Percentiles rank a stretch among this genome's conserved stretches.
Evolutionary conservation across 2,797 vertebrate species (phyloP).

Genomic region (Onychomys torridus): DNA sequence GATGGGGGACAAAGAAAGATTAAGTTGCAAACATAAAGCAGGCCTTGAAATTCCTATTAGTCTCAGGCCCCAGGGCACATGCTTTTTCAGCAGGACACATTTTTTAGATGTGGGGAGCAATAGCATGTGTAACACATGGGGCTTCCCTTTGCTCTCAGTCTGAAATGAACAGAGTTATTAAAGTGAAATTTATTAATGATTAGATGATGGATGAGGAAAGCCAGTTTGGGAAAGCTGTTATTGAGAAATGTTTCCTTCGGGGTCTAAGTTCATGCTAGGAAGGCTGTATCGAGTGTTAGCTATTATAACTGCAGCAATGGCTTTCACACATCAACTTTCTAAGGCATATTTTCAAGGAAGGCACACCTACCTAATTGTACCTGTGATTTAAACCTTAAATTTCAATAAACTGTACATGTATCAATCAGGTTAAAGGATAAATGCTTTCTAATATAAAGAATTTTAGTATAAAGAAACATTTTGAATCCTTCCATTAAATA

Average conservation of each 20-base stretch:
- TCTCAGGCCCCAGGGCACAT: slow-evolving; percentile 84
- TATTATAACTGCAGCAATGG: not conserved
- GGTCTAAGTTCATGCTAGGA: slow-evolving; percentile 14
- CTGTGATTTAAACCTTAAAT: slow-evolving; percentile 40
- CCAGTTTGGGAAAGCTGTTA: slow-evolving; percentile 41
- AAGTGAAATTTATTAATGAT: slow-evolving; percentile 76
- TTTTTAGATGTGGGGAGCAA: slow-evolving; percentile 81
- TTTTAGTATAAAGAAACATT: slow-evolving; percentile 47
- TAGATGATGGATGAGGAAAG: slow-evolving; percentile 72
- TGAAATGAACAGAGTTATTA: slow-evolving; percentile 70
- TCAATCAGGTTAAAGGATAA: slow-evolving; percentile 50
- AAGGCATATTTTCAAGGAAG: slow-evolving; percentile 3
- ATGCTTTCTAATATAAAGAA: slow-evolving; percentile 34
- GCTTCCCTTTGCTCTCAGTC: slow-evolving; percentile 63
- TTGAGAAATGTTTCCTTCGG: slow-evolving; percentile 44
- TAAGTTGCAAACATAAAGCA: slow-evolving; percentile 87
- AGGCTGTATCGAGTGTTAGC: not conserved
- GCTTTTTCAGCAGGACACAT: slow-evolving; percentile 82
- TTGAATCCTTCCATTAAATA: not conserved
- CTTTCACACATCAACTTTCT: not conserved
- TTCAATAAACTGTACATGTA: slow-evolving; percentile 26
- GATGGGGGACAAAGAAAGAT: slow-evolving; percentile 85
- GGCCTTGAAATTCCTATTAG: slow-evolving; percentile 88
- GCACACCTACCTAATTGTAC: not conserved
- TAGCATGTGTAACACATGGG: slow-evolving; percentile 67